Conservation (phyloP, 2,113 vertebrate species). For the Amblyopsis rosae region DNA sequence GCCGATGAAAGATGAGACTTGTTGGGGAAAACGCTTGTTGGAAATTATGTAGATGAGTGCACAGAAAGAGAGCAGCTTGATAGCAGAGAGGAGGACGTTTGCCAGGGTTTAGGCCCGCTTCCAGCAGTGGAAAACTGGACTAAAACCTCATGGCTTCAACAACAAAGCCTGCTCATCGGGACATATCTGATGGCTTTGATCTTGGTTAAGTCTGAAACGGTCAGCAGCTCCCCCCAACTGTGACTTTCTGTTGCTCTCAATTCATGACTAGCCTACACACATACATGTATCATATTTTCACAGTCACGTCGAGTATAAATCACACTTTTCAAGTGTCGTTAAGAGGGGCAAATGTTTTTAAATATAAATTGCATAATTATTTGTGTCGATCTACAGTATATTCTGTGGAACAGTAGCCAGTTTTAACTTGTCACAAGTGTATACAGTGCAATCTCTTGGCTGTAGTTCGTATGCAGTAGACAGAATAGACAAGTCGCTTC, state of each 20-base stretch:
- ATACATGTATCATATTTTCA: not conserved
- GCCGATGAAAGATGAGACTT: conserved; percentile 71
- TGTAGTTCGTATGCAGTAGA: too few species aligned
- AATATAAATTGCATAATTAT: too few species aligned
- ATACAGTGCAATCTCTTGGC: too few species aligned
- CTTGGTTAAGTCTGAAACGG: conserved; percentile 25
- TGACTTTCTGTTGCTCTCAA: conserved; percentile 14
- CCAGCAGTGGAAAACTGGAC: conserved; percentile 12
- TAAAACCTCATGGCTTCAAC: conserved; percentile 31
- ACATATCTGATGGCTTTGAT: conserved; percentile 61
- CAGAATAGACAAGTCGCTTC: too few species aligned
- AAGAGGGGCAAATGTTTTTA: too few species aligned
- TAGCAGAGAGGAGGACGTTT: conserved; percentile 51
- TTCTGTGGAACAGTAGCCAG: too few species aligned
- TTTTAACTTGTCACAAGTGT: too few species aligned
- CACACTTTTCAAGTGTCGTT: too few species aligned
- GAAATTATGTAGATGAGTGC: conserved; percentile 78
- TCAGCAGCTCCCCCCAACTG: not conserved
- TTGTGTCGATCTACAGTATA: too few species aligned
- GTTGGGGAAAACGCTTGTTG: conserved; percentile 69
- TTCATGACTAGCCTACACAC: conserved; percentile 19
- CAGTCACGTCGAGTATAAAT: too few species aligned
- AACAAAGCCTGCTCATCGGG: conserved; percentile 21
- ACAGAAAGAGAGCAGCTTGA: conserved; percentile 72
- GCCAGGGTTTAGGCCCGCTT: conserved; percentile 24